Percentiles rank a stretch among this genome's conserved stretches.
Conservation (phyloP, 1,140 invertebrate genomes). For the Brachystomella parvula region DNA sequence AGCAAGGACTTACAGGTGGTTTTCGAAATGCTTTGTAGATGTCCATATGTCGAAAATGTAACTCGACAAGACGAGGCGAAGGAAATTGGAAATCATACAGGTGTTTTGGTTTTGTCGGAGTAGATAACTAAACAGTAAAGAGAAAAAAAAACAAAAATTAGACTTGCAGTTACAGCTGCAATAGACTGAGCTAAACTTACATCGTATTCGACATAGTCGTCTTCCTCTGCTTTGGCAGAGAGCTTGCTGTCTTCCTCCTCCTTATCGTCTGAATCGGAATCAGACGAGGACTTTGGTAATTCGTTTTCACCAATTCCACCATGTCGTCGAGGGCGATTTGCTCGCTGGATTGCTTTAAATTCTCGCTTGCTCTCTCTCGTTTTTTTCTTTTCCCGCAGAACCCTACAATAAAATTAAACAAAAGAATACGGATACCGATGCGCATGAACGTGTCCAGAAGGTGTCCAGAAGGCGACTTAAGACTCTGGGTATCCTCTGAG, state of each 20-base stretch:
- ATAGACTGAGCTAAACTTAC: too few relatives aligned
- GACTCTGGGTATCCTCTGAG: too few relatives aligned
- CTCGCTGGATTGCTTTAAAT: slow-evolving; percentile 94
- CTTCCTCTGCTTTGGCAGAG: background rate
- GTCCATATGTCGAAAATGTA: slow-evolving; percentile 88
- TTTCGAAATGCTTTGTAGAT: too few relatives aligned
- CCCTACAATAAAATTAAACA: too few relatives aligned
- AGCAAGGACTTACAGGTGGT: too few relatives aligned
- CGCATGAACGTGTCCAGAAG: too few relatives aligned
- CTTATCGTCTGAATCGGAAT: background rate
- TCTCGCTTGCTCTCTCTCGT: slow-evolving; percentile 73
- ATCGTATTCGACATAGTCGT: background rate
- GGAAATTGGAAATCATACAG: slow-evolving; percentile 7
- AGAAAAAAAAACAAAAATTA: background rate
- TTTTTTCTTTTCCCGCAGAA: slow-evolving; percentile 80
- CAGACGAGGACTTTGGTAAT: too few relatives aligned
- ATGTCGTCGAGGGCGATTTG: too few relatives aligned
- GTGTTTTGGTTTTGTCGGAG: background rate
- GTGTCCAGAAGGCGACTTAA: too few relatives aligned
- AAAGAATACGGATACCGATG: too few relatives aligned
- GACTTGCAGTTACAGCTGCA: too few relatives aligned
- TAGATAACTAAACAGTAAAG: background rate
- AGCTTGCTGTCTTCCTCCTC: background rate
- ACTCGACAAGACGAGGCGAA: slow-evolving; percentile 80
- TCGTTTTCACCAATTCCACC: too few relatives aligned